Conservation (phyloP, 1,140 invertebrate genomes). For the Leguminivora glycinivorella region DNA sequence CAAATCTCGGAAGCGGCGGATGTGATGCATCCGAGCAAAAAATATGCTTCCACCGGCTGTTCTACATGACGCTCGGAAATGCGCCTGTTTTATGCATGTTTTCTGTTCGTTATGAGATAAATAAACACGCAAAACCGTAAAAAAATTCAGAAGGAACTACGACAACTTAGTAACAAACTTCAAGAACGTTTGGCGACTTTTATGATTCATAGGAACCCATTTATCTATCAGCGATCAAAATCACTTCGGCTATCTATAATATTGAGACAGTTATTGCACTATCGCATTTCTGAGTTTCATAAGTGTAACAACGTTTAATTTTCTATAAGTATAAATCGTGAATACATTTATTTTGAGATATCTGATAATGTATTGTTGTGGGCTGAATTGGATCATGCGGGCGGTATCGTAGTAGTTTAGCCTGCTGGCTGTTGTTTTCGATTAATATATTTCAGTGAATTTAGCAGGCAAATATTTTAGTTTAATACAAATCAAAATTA, state of each 20-base stretch:
- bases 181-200: not conserved
- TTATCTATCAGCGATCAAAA: too few relatives aligned
- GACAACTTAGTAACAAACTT: not conserved
- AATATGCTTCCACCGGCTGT: conserved; percentile 20
- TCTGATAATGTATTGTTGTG: conserved; percentile 21
- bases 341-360: conserved; percentile 2
- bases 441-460: not conserved
- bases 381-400: conserved; percentile 16
- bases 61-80: conserved; percentile 10
- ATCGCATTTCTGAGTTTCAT: not conserved
- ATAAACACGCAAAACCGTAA: conserved; percentile 9
- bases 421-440: not conserved
- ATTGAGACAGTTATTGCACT: not conserved
- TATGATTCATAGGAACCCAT: too few relatives aligned
- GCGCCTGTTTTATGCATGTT: conserved; percentile 7
- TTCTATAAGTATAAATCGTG: not conserved
- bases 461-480: not conserved
- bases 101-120: conserved; percentile 11
- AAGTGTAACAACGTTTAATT: not conserved
- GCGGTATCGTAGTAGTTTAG: not conserved
- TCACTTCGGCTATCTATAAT: too few relatives aligned
- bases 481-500: too few relatives aligned
- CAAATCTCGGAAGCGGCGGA: conserved; percentile 27
- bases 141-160: not conserved
- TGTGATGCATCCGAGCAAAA: conserved; percentile 22